Evolutionary conservation across 2,797 vertebrate species (phyloP).

Genomic region (Gymnopithys bicolor): DNA sequence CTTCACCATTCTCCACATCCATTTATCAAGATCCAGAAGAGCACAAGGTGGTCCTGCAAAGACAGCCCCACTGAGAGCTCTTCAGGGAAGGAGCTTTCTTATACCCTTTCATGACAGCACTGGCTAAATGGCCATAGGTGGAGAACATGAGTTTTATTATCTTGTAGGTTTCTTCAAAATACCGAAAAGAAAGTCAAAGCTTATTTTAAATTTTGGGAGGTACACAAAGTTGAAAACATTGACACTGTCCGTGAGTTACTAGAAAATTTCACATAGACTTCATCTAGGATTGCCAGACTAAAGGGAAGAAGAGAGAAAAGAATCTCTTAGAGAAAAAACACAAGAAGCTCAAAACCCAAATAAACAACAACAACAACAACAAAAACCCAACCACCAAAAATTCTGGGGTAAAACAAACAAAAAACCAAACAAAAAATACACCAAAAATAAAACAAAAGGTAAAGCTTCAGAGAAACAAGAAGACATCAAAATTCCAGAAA

Average conservation of each 20-base stretch:
- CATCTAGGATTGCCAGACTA: background rate
- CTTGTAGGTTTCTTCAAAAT: background rate
- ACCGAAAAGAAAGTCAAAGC: background rate
- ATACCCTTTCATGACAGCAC: background rate
- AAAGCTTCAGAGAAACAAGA: background rate
- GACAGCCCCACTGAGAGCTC: background rate
- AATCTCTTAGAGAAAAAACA: too few relatives aligned
- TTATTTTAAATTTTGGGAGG: background rate
- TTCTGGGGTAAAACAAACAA: too few relatives aligned
- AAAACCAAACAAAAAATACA: background rate
- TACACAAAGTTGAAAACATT: background rate
- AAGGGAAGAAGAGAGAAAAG: background rate
- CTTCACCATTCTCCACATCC: background rate
- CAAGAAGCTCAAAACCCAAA: background rate
- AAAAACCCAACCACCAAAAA: background rate
- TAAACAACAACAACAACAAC: background rate
- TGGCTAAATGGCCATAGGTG: background rate
- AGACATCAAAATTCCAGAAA: background rate
- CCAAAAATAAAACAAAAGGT: fast-evolving
- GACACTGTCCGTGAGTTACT: background rate
- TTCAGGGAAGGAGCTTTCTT: background rate
- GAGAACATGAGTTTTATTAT: background rate
- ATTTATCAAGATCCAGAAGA: background rate
- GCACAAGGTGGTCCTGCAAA: background rate
- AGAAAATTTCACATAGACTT: background rate